A percentile compares a stretch with the other conserved stretches of the same genome.
phyloP scores from a whole-genome alignment of 2,797 vertebrate species.

The Bovichtus variegatus region DNA sequence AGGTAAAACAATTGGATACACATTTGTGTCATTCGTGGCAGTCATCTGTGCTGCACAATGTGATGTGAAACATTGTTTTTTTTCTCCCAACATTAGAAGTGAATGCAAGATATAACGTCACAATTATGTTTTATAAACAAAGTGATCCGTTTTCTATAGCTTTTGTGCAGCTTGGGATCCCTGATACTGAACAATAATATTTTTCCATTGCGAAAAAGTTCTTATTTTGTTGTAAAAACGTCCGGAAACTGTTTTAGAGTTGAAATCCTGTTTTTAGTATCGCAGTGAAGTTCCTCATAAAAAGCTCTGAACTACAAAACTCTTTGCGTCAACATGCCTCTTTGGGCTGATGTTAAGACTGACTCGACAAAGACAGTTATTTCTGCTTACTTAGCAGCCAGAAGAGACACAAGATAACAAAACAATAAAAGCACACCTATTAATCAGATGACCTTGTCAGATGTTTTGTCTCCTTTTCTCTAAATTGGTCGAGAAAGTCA shows the following conservation, averaged over 20 bases:
- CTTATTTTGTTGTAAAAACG: neutral
- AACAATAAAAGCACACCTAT: conserved; percentile 62
- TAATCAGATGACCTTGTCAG: conserved; percentile 58
- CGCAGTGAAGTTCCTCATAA: neutral
- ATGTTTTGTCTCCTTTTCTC: conserved; percentile 53
- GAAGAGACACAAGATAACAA: conserved; percentile 53
- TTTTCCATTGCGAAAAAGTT: neutral
- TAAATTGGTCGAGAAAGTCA: conserved; percentile 20
- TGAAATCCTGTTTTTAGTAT: conserved; percentile 1
- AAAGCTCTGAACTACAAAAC: neutral
- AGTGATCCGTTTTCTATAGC: conserved; percentile 4
- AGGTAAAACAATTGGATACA: conserved; percentile 7
- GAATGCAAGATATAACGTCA: neutral
- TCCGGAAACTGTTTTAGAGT: neutral
- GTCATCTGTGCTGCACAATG: conserved; percentile 3
- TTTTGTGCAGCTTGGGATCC: conserved; percentile 1
- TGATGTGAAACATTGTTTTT: neutral
- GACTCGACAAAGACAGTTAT: conserved; percentile 8
- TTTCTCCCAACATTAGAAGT: neutral
- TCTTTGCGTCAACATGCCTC: neutral
- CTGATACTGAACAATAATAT: neutral
- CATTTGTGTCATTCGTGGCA: conserved; percentile 1
- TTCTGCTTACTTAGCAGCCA: conserved; percentile 44
- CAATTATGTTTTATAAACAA: conserved; percentile 25
- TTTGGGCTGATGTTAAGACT: conserved; percentile 2